A percentile compares a stretch with the other conserved stretches of the same genome.
Conservation (phyloP, 2,797 vertebrate species). For the Loriculus beryllinus region DNA sequence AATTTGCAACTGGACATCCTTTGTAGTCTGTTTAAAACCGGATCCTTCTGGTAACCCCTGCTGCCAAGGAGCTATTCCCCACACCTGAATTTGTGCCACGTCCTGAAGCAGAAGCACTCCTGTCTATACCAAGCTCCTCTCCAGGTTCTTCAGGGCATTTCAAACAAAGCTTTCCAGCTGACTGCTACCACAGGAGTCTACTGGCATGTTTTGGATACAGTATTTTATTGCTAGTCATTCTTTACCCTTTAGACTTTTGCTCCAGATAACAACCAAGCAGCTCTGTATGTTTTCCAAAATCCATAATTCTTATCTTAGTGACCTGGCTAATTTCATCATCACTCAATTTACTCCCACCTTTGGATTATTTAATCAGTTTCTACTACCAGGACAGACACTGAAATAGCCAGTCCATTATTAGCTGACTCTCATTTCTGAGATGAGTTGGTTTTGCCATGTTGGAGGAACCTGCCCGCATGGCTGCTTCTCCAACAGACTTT, state of each 20-base stretch:
- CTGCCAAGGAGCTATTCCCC: not conserved
- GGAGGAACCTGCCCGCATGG: not conserved
- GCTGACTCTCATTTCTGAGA: not conserved
- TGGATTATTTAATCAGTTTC: not conserved
- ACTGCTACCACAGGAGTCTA: not conserved
- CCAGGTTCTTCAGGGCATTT: not conserved
- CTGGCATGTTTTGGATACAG: not conserved
- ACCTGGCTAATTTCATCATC: not conserved
- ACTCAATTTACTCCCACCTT: constrained; percentile 4
- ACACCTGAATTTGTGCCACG: not conserved
- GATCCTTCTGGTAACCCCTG: not conserved
- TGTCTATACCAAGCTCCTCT: not conserved
- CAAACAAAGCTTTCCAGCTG: not conserved
- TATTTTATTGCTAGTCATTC: not conserved
- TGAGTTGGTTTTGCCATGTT: not conserved
- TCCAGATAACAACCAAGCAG: not conserved
- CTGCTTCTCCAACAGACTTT: not conserved
- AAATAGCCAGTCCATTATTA: constrained; percentile 3
- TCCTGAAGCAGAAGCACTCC: fast-evolving
- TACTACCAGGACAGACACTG: not conserved
- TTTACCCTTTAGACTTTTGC: constrained; percentile 30
- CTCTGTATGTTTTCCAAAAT: not conserved
- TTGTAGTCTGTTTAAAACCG: not conserved
- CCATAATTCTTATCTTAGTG: not conserved
- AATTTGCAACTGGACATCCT: not conserved